These are phyloP conservation scores for Microhierax caerulescens DNA, from an alignment of 2,797 vertebrate species.

Conservation along the genomic window DNA sequence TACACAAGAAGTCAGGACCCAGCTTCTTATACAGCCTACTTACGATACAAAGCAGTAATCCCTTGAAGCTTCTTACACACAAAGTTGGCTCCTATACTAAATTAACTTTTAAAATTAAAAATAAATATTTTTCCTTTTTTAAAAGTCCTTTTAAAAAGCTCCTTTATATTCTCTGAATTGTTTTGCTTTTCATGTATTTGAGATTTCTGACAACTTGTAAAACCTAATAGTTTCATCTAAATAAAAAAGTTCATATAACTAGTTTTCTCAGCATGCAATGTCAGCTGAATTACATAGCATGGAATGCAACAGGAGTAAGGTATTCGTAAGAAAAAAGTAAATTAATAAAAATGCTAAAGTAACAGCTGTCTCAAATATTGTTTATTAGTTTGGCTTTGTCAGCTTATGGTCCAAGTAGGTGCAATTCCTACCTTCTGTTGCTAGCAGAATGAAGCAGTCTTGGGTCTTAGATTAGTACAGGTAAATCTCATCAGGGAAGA, in stretches of 20 bases:
- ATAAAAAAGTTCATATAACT: neutral
- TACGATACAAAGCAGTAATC: neutral
- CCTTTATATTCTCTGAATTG: neutral
- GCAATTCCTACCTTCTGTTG: neutral
- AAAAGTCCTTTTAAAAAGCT: neutral
- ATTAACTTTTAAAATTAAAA: neutral
- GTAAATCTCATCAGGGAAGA: neutral
- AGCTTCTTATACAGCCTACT: neutral
- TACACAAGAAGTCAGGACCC: neutral
- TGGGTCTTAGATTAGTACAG: neutral
- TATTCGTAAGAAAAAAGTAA: neutral
- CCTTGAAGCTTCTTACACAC: neutral
- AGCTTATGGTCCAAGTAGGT: neutral
- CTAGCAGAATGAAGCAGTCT: neutral
- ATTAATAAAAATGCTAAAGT: neutral
- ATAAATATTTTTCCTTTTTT: neutral
- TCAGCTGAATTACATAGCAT: neutral
- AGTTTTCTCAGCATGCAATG: neutral
- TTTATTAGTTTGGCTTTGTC: accelerated
- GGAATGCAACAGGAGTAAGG: neutral
- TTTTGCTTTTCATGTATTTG: neutral
- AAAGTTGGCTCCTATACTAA: neutral
- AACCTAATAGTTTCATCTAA: neutral
- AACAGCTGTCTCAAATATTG: neutral
- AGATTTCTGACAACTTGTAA: neutral